Evolutionary conservation across 1,140 invertebrate species (phyloP).

Genomic region (Hydropsyche tenuis): DNA sequence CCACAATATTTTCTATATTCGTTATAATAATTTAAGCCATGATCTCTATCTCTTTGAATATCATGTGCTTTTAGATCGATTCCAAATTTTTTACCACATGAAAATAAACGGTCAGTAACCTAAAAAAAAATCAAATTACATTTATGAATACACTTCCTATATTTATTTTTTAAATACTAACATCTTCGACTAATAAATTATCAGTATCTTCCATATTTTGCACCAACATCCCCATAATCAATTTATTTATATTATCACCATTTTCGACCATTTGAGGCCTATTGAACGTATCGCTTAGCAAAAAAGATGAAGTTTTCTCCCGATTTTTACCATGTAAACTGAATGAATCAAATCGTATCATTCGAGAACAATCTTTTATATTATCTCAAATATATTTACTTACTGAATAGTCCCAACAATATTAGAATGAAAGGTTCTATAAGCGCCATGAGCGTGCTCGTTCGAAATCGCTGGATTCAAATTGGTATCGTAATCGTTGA

Average conservation of each 20-base stretch:
- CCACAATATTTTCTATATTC: slow-evolving; percentile 65
- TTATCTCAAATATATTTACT: neutral
- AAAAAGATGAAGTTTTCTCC: slow-evolving; percentile 49
- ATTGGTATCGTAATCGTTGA: slow-evolving; percentile 71
- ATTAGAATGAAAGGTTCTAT: slow-evolving; percentile 85
- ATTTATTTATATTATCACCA: slow-evolving; percentile 67
- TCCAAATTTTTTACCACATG: slow-evolving; percentile 62
- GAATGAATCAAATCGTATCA: slow-evolving; percentile 30
- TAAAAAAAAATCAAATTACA: slow-evolving; percentile 52
- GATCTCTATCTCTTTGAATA: slow-evolving; percentile 74
- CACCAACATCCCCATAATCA: slow-evolving; percentile 68
- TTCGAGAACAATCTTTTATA: neutral
- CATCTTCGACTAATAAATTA: slow-evolving; percentile 64
- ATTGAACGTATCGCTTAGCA: slow-evolving; percentile 58
- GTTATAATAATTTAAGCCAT: slow-evolving; percentile 69
- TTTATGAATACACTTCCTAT: neutral
- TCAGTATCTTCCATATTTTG: slow-evolving; percentile 69
- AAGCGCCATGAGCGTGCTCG: slow-evolving; percentile 74
- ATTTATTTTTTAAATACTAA: slow-evolving; percentile 52
- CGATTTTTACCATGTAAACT: slow-evolving; percentile 60
- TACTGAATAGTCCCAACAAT: slow-evolving; percentile 72
- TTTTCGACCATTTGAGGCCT: slow-evolving; percentile 62
- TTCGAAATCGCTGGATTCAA: slow-evolving; percentile 68
- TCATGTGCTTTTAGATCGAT: slow-evolving; percentile 75
- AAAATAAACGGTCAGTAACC: slow-evolving; percentile 67